Percentiles rank a stretch among this genome's conserved stretches.
Conservation (phyloP, 2,888 invertebrate species). For the Apomyelois bistriatella region DNA sequence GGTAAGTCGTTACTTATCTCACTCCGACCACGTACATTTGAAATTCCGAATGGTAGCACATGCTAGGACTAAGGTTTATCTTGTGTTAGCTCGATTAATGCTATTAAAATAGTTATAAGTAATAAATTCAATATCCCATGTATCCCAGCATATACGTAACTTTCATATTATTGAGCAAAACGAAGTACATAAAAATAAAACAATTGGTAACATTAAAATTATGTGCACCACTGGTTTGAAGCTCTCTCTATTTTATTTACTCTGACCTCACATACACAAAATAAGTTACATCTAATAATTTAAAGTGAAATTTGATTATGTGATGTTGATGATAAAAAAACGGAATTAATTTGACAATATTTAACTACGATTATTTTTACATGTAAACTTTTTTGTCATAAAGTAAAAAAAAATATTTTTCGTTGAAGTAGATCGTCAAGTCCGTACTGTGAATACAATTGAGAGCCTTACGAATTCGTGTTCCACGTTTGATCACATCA, state of each 20-base stretch:
- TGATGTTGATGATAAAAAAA: too few species aligned
- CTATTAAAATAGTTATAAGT: slow-evolving; percentile 4
- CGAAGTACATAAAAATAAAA: background rate
- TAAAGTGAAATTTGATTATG: too few species aligned
- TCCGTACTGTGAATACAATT: slow-evolving; percentile 1
- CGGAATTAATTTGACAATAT: too few species aligned
- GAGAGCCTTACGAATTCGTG: background rate
- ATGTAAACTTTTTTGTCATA: background rate
- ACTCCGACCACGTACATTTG: slow-evolving; percentile 17
- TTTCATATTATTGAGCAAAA: background rate
- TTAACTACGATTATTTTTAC: too few species aligned
- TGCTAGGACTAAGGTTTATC: slow-evolving; percentile 2
- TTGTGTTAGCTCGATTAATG: background rate
- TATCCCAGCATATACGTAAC: background rate
- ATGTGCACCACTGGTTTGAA: background rate
- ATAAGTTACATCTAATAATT: background rate
- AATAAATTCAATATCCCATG: slow-evolving; percentile 1
- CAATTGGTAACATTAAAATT: background rate
- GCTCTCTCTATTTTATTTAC: background rate
- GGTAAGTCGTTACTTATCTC: slow-evolving; percentile 25
- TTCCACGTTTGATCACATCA: background rate
- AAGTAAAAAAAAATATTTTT: background rate
- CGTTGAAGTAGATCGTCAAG: slow-evolving; percentile 14
- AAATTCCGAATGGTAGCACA: background rate
- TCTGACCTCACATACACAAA: background rate